Percentiles rank a stretch among this genome's conserved stretches.
These are phyloP conservation scores for Pachypeltis micranthus DNA, from an alignment of 1,140 invertebrate genomes.

Conservation along the genomic window DNA sequence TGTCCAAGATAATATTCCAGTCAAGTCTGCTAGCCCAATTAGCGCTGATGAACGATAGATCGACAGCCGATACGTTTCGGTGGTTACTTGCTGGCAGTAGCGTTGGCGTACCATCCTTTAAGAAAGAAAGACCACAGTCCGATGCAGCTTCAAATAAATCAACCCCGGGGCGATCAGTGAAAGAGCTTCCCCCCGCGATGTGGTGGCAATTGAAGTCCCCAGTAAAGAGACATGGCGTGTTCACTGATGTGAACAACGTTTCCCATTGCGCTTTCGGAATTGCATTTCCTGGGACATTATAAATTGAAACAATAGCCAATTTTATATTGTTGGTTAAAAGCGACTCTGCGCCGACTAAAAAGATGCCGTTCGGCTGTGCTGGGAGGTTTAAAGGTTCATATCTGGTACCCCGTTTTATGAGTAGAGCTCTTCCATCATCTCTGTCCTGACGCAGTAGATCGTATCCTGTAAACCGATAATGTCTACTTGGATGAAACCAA, in stretches of 20 bases:
- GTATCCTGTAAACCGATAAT: slow-evolving; percentile 3
- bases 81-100: not conserved
- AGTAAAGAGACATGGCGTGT: not conserved
- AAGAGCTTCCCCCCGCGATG: not conserved
- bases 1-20: not conserved
- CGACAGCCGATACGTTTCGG: not conserved
- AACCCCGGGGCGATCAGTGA: not conserved
- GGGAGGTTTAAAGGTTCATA: not conserved
- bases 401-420: slow-evolving; percentile 3
- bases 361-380: not conserved
- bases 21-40: not conserved
- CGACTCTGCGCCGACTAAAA: not conserved
- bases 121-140: not conserved
- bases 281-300: not conserved
- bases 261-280: not conserved
- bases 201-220: not conserved
- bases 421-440: slow-evolving; percentile 5
- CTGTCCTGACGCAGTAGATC: slow-evolving; percentile 12
- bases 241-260: not conserved
- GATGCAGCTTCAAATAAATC: not conserved
- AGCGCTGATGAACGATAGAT: not conserved
- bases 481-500: slow-evolving; percentile 9
- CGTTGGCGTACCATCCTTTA: slow-evolving; percentile 1
- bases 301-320: not conserved
- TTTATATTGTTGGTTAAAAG: not conserved